phyloP scores from a whole-genome alignment of 2,113 vertebrate genomes.

The Pelecanus crispus region DNA sequence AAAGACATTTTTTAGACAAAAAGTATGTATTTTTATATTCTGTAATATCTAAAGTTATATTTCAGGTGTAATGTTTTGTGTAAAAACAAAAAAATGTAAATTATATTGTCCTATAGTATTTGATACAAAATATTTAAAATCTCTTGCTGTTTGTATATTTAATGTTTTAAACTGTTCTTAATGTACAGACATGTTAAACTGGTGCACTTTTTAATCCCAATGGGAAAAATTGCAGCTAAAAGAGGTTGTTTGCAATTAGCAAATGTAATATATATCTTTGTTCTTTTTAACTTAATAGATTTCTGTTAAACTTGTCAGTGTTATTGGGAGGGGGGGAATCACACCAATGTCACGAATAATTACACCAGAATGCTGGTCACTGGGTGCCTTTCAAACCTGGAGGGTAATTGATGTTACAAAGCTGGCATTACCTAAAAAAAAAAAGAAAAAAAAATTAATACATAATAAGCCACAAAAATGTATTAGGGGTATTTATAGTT shows the following conservation, averaged over 20 bases:
- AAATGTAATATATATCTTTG: conserved; percentile 70
- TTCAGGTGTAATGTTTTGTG: conserved; percentile 80
- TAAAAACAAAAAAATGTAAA: conserved; percentile 71
- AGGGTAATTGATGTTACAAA: conserved; percentile 44
- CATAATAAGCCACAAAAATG: background rate
- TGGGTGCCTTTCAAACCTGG: conserved; percentile 63
- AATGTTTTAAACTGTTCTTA: conserved; percentile 72
- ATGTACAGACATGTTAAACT: conserved; percentile 80
- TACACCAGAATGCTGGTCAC: conserved; percentile 64
- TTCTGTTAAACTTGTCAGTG: conserved; percentile 60
- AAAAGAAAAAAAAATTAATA: background rate
- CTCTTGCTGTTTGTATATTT: conserved; percentile 77
- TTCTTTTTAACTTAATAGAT: conserved; percentile 75
- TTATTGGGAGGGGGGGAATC: background rate
- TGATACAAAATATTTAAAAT: conserved; percentile 80
- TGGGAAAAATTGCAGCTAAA: conserved; percentile 72
- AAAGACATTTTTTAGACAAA: conserved; percentile 68
- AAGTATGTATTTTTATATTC: conserved; percentile 80
- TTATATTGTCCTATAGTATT: conserved; percentile 83
- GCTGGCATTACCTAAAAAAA: conserved; percentile 15
- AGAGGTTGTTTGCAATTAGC: conserved; percentile 68
- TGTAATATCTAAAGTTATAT: conserved; percentile 78
- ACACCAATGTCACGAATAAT: conserved; percentile 39
- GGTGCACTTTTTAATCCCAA: conserved; percentile 79
- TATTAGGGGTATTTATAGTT: conserved; percentile 53